phyloP scores from a whole-genome alignment of 2,888 invertebrate species.

The Eubasilissa splendida region DNA sequence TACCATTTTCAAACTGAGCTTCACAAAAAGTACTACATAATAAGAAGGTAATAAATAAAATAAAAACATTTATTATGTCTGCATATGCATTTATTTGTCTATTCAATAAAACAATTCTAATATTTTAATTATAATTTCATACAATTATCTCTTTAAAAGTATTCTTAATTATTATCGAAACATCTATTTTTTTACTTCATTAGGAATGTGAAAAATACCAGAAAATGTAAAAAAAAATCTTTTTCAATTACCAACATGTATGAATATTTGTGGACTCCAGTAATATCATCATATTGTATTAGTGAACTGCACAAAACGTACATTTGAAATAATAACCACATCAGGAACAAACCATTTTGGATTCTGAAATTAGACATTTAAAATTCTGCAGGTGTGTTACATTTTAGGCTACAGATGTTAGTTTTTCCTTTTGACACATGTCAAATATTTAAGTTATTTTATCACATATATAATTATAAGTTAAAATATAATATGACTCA shows the following conservation, averaged over 20 bases:
- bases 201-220: slow-evolving; percentile 13
- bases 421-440: not conserved
- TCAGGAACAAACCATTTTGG: not conserved
- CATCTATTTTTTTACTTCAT: not conserved
- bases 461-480: slow-evolving; percentile 20
- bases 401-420: slow-evolving; percentile 6
- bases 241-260: not conserved
- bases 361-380: not conserved
- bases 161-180: not conserved
- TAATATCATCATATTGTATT: not conserved
- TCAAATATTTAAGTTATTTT: slow-evolving; percentile 15
- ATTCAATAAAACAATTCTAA: not conserved
- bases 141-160: not conserved
- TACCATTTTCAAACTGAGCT: no score
- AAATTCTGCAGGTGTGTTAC: not conserved
- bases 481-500: slow-evolving; percentile 24
- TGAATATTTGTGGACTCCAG: not conserved
- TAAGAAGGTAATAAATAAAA: no score
- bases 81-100: slow-evolving; percentile 12
- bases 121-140: not conserved
- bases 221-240: slow-evolving; percentile 7
- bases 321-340: not conserved
- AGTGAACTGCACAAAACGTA: not conserved
- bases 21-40: no score
- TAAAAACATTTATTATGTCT: not conserved